Conservation (phyloP, 2,113 vertebrate species). For the Anguilla rostrata region DNA sequence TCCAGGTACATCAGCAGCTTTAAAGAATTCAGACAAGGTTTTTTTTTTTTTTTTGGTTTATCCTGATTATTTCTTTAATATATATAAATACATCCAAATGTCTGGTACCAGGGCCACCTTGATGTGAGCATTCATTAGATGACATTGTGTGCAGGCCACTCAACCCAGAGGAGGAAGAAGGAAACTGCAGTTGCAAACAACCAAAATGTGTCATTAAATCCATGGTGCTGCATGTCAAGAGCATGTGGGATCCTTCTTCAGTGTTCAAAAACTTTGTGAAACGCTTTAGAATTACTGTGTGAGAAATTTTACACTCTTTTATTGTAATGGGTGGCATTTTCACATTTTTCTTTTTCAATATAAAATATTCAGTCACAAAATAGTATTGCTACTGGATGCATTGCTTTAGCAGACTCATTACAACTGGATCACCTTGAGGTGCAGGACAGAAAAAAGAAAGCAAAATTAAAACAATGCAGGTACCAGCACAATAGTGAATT, state of each 20-base stretch:
- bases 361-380: slow-evolving; percentile 82
- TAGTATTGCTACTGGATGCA: slow-evolving; percentile 80
- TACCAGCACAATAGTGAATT: slow-evolving; percentile 80
- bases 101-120: too few relatives aligned
- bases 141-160: too few relatives aligned
- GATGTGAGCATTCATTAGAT: too few relatives aligned
- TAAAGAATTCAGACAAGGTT: too few relatives aligned
- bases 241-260: background rate
- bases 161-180: background rate
- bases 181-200: background rate
- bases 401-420: slow-evolving; percentile 45
- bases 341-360: slow-evolving; percentile 70
- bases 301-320: slow-evolving; percentile 30
- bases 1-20: too few relatives aligned
- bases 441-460: slow-evolving; percentile 21
- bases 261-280: background rate
- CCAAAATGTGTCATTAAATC: background rate
- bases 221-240: background rate
- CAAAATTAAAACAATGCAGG: slow-evolving; percentile 58
- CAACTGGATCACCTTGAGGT: slow-evolving; percentile 10
- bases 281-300: slow-evolving; percentile 26
- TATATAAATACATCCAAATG: too few relatives aligned
- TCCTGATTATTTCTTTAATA: too few relatives aligned
- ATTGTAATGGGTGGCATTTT: slow-evolving; percentile 27
- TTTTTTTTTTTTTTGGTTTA: too few relatives aligned